These are phyloP conservation scores for Phylloscopus whistleri DNA, from an alignment of 2,113 vertebrate species.

Conservation along the genomic window DNA sequence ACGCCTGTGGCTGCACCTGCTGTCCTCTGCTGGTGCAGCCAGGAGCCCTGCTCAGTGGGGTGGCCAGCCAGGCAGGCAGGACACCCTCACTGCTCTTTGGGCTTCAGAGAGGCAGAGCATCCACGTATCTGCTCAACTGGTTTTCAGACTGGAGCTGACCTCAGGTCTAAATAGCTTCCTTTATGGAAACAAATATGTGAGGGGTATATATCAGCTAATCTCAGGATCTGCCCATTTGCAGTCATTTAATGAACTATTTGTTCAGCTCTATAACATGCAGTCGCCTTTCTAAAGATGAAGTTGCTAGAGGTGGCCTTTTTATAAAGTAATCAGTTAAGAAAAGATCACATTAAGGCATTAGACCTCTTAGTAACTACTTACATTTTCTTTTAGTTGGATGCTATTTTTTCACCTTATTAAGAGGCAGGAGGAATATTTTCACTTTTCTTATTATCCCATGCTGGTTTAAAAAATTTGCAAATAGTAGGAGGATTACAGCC, in stretches of 20 bases:
- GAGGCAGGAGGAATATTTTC: neutral
- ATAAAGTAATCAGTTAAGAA: neutral
- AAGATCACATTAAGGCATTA: neutral
- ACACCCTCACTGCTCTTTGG: neutral
- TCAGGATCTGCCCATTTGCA: neutral
- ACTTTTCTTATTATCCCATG: neutral
- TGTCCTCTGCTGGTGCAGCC: neutral
- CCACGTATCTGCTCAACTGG: rapidly evolving
- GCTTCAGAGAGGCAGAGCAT: neutral
- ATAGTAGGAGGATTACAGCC: neutral
- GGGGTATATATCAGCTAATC: neutral
- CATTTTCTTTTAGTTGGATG: neutral
- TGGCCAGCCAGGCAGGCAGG: neutral
- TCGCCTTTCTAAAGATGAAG: neutral
- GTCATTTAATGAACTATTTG: neutral
- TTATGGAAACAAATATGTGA: neutral
- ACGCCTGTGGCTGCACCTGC: neutral
- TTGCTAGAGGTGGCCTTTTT: neutral
- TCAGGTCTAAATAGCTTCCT: neutral
- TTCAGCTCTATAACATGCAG: neutral
- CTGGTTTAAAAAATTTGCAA: neutral
- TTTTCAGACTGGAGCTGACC: neutral
- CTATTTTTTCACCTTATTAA: neutral
- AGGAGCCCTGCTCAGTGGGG: neutral
- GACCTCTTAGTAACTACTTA: neutral